Conservation (phyloP, 2,888 invertebrate genomes). For the Cephus nigrinus region DNA sequence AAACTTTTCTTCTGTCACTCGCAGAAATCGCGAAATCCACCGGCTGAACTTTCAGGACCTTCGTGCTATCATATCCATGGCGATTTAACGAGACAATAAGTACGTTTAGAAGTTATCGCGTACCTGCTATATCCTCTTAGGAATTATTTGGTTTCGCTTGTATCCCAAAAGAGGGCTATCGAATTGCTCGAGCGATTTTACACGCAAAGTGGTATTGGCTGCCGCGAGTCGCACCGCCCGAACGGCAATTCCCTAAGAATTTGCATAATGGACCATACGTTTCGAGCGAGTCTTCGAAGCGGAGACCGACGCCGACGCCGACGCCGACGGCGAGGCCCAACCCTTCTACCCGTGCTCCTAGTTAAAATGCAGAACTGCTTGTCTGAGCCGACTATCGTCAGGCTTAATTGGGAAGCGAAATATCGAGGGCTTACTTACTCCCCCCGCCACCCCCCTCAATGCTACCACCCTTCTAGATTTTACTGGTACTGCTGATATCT, state of each 20-base stretch:
- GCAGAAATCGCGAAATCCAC: background rate
- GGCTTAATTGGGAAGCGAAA: slow-evolving; percentile 23
- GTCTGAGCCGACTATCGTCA: slow-evolving; percentile 20
- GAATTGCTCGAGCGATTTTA: background rate
- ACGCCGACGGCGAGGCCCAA: background rate
- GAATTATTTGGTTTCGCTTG: background rate
- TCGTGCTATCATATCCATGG: background rate
- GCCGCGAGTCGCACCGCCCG: slow-evolving; percentile 6
- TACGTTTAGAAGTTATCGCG: background rate
- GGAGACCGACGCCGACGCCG: background rate
- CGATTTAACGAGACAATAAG: background rate
- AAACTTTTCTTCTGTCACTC: background rate
- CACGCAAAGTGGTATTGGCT: background rate
- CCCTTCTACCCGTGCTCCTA: slow-evolving; percentile 5
- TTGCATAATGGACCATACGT: slow-evolving; percentile 26
- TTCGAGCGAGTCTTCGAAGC: slow-evolving; percentile 8
- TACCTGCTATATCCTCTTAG: background rate
- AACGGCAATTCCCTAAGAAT: slow-evolving; percentile 10
- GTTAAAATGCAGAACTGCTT: slow-evolving; percentile 25
- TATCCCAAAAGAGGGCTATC: background rate
- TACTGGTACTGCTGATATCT: background rate
- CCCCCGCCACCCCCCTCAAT: background rate
- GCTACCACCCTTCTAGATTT: background rate
- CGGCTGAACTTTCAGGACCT: background rate
- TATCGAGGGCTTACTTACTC: slow-evolving; percentile 19